Evolutionary conservation across 2,113 vertebrate species (phyloP).

Genomic region (Notarius quadriscutis): DNA sequence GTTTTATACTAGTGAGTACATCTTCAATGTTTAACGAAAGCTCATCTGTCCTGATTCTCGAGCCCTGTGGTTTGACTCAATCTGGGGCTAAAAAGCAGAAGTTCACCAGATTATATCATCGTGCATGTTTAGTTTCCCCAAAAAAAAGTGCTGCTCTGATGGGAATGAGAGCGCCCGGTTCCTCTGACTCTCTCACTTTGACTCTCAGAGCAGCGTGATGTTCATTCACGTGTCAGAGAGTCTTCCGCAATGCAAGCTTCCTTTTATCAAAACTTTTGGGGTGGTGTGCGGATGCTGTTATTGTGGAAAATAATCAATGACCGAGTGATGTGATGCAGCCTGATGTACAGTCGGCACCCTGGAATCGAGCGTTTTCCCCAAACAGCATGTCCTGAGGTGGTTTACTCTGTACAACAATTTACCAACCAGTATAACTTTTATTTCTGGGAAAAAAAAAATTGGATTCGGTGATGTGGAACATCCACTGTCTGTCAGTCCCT

Average conservation of each 20-base stretch:
- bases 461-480: too few species aligned
- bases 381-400: too few species aligned
- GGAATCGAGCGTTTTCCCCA: too few species aligned
- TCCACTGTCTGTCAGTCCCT: too few species aligned
- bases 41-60: neutral
- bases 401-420: too few species aligned
- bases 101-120: neutral
- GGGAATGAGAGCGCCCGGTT: neutral
- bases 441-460: too few species aligned
- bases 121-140: neutral
- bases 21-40: neutral
- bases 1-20: slow-evolving; percentile 87
- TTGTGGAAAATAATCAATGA: neutral
- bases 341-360: too few species aligned
- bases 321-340: too few species aligned
- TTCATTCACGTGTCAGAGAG: neutral
- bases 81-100: slow-evolving; percentile 5
- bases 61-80: neutral
- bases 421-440: too few species aligned
- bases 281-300: too few species aligned
- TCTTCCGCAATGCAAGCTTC: too few species aligned
- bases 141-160: neutral
- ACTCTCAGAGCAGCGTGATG: neutral
- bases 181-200: neutral
- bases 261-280: neutral